phyloP scores from a whole-genome alignment of 1,140 invertebrate genomes.

The Homarus americanus region DNA sequence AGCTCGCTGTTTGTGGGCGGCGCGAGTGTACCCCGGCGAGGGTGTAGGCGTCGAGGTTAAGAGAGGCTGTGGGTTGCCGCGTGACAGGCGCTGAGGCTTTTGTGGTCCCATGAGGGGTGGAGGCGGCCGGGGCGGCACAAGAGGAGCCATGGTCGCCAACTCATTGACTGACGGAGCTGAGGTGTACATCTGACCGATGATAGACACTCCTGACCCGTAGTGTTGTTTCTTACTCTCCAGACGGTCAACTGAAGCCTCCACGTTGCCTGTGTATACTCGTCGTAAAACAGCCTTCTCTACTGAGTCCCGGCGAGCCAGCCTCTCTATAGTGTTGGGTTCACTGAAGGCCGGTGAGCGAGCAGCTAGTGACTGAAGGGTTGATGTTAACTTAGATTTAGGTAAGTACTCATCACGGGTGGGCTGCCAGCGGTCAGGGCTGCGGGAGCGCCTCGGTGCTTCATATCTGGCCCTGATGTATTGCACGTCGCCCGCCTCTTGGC shows the following conservation, averaged over 20 bases:
- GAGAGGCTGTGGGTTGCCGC: slow-evolving; percentile 77
- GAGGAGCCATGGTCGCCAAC: slow-evolving; percentile 86
- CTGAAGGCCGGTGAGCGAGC: slow-evolving; percentile 75
- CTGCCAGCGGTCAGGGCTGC: slow-evolving; percentile 72
- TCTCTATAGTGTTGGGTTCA: slow-evolving; percentile 67
- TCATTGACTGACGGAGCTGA: slow-evolving; percentile 89
- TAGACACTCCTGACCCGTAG: slow-evolving; percentile 80
- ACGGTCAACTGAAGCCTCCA: slow-evolving; percentile 66
- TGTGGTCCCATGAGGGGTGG: slow-evolving; percentile 79
- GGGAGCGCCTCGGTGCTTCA: slow-evolving; percentile 65
- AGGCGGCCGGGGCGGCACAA: slow-evolving; percentile 87
- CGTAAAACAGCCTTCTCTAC: slow-evolving; percentile 72
- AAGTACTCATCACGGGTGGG: slow-evolving; percentile 84
- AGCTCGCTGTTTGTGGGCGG: slow-evolving; percentile 47
- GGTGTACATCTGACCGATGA: slow-evolving; percentile 88
- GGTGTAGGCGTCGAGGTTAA: slow-evolving; percentile 71
- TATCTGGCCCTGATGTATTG: slow-evolving; percentile 77
- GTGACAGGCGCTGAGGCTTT: slow-evolving; percentile 81
- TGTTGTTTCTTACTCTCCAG: slow-evolving; percentile 58
- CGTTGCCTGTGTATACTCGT: slow-evolving; percentile 71
- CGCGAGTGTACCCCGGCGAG: slow-evolving; percentile 51
- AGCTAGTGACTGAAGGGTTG: slow-evolving; percentile 75
- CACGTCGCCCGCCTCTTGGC: slow-evolving; percentile 83
- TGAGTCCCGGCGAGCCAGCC: slow-evolving; percentile 66
- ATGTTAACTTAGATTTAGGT: slow-evolving; percentile 88